A percentile compares a stretch with the other conserved stretches of the same genome.
These are phyloP conservation scores for Agrotis exclamationis DNA, from an alignment of 2,888 invertebrate genomes.

Conservation along the genomic window DNA sequence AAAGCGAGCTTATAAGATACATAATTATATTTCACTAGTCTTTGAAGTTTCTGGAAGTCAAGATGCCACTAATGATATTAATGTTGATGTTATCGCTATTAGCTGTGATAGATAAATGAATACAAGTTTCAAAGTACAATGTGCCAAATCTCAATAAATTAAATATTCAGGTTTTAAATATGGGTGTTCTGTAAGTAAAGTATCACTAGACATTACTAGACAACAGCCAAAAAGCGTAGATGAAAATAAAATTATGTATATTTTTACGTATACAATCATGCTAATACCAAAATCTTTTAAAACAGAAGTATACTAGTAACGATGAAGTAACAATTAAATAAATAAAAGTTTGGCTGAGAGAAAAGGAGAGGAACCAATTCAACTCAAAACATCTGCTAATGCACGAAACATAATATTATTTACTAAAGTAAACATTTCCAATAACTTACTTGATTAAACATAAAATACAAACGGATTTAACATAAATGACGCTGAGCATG, in stretches of 20 bases:
- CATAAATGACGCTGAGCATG: constrained; percentile 28
- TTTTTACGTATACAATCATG: not conserved
- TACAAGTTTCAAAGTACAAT: too few relatives aligned
- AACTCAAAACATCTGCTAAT: not conserved
- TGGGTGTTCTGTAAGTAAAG: too few relatives aligned
- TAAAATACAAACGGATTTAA: constrained; percentile 46
- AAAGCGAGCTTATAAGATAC: too few relatives aligned
- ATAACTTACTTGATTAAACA: constrained; percentile 36
- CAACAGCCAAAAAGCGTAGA: too few relatives aligned
- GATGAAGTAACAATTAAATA: too few relatives aligned
- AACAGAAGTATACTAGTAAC: too few relatives aligned
- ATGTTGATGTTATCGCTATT: not conserved
- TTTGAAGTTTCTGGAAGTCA: not conserved
- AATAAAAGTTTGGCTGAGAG: too few relatives aligned
- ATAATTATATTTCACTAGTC: too few relatives aligned
- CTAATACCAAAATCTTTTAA: too few relatives aligned
- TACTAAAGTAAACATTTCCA: constrained; percentile 17
- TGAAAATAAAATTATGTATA: not conserved
- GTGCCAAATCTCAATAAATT: too few relatives aligned
- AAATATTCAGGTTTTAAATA: too few relatives aligned
- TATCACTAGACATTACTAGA: not conserved
- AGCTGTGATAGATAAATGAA: too few relatives aligned
- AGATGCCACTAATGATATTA: not conserved
- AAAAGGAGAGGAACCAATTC: not conserved
- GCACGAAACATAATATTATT: constrained; percentile 10